These are phyloP conservation scores for Ferrisia virgata DNA, from an alignment of 2,888 invertebrate species.

Conservation along the genomic window DNA sequence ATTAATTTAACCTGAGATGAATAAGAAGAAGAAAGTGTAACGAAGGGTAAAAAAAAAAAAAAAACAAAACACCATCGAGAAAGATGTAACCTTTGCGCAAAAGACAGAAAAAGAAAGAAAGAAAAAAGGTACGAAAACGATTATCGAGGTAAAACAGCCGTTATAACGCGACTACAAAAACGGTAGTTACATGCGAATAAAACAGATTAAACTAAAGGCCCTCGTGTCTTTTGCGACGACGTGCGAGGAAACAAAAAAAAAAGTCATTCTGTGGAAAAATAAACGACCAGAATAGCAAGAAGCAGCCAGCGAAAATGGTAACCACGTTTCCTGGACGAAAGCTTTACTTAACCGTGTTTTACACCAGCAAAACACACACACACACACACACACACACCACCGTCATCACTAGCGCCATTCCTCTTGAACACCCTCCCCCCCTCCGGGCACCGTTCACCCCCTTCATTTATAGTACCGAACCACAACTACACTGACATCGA, in stretches of 20 bases:
- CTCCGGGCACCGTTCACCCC: background rate
- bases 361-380: background rate
- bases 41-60: background rate
- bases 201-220: conserved; percentile 20
- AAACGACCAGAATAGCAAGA: conserved; percentile 17
- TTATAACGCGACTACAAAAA: conserved; percentile 16
- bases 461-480: background rate
- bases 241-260: conserved; percentile 6
- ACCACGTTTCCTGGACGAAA: conserved; percentile 10
- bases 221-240: background rate
- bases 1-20: background rate
- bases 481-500: background rate
- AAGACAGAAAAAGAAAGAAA: background rate
- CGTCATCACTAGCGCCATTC: background rate
- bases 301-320: conserved; percentile 14
- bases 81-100: background rate
- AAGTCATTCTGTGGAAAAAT: conserved; percentile 16
- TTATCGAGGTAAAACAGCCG: background rate
- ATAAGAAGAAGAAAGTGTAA: background rate
- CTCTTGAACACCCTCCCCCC: background rate
- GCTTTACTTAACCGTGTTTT: conserved; percentile 26
- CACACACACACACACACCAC: background rate
- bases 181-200: conserved; percentile 10
- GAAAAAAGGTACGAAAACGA: conserved; percentile 4
- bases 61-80: too few relatives aligned